These are phyloP conservation scores for Tolypeutes matacus DNA, from an alignment of 2,797 vertebrate genomes.

Conservation along the genomic window DNA sequence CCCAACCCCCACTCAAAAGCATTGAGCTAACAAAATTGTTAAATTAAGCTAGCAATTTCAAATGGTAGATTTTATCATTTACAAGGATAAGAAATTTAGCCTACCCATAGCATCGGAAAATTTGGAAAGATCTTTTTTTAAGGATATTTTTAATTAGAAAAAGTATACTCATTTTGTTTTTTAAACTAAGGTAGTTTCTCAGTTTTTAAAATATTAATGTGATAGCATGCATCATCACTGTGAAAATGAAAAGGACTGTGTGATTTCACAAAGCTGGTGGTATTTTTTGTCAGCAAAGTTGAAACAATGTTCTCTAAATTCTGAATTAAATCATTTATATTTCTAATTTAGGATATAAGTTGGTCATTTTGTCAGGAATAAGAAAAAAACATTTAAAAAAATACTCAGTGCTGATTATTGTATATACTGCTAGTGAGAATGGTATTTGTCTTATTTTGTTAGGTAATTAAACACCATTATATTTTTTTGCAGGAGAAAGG, in stretches of 20 bases:
- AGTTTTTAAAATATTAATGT: conserved; percentile 22
- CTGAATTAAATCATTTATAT: conserved; percentile 18
- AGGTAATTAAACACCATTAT: conserved; percentile 19
- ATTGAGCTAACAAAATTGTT: not conserved
- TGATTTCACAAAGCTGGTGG: conserved; percentile 8
- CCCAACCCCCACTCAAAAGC: not conserved
- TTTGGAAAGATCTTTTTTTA: not conserved
- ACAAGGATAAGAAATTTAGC: not conserved
- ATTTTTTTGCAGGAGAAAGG: conserved; percentile 92
- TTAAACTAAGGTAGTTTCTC: not conserved
- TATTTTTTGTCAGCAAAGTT: conserved; percentile 2
- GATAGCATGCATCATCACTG: not conserved
- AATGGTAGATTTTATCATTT: conserved; percentile 12
- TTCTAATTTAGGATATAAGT: conserved; percentile 2
- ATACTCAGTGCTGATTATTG: not conserved
- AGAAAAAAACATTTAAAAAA: not conserved
- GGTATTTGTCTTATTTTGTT: conserved; percentile 39
- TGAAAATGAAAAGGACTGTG: not conserved
- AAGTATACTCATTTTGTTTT: too few relatives aligned
- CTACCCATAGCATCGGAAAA: not conserved
- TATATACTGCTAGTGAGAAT: conserved; percentile 11
- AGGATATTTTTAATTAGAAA: conserved; percentile 8
- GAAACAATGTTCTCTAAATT: conserved; percentile 6
- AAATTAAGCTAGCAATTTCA: conserved; percentile 2
- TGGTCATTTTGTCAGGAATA: not conserved